Evolutionary conservation across 2,797 vertebrate genomes (phyloP).

Genomic region (Gallirallus australis): DNA sequence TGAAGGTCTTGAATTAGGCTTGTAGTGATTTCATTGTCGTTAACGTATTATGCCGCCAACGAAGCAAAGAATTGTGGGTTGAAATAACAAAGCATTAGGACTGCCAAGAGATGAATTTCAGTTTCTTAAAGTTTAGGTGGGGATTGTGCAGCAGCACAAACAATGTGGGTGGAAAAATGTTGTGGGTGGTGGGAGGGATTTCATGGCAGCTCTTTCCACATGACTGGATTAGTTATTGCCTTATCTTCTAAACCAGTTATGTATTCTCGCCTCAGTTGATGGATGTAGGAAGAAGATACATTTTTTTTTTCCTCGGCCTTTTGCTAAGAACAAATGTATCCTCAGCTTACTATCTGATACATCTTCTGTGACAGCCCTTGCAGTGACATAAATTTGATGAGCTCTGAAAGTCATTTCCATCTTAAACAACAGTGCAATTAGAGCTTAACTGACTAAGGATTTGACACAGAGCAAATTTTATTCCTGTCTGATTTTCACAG

Average conservation of each 20-base stretch:
- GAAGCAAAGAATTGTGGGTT: slow-evolving; percentile 24
- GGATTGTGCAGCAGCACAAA: slow-evolving; percentile 67
- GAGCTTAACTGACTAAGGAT: slow-evolving; percentile 47
- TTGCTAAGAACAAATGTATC: slow-evolving; percentile 58
- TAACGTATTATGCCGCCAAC: slow-evolving; percentile 31
- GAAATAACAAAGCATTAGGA: slow-evolving; percentile 61
- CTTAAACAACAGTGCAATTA: slow-evolving; percentile 53
- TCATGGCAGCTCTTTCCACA: slow-evolving; percentile 67
- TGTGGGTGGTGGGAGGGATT: slow-evolving; percentile 71
- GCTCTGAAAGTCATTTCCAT: slow-evolving; percentile 47
- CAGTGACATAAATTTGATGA: slow-evolving; percentile 62
- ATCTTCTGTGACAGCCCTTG: slow-evolving; percentile 48
- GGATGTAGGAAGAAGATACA: slow-evolving; percentile 57
- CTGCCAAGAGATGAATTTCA: slow-evolving; percentile 64
- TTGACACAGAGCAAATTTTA: slow-evolving; percentile 25
- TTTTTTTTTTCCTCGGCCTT: slow-evolving; percentile 37
- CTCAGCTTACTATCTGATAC: slow-evolving; percentile 54
- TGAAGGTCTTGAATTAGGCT: slow-evolving; percentile 24
- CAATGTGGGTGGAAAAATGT: slow-evolving; percentile 69
- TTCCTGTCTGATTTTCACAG: slow-evolving; percentile 37
- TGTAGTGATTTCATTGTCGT: slow-evolving; percentile 15
- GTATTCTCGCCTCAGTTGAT: slow-evolving; percentile 49
- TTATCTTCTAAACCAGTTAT: slow-evolving; percentile 70
- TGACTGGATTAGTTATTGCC: slow-evolving; percentile 70
- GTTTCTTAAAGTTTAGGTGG: slow-evolving; percentile 68